Evolutionary conservation across 2,113 vertebrate genomes (phyloP).

Genomic region (Rhombomys opimus): DNA sequence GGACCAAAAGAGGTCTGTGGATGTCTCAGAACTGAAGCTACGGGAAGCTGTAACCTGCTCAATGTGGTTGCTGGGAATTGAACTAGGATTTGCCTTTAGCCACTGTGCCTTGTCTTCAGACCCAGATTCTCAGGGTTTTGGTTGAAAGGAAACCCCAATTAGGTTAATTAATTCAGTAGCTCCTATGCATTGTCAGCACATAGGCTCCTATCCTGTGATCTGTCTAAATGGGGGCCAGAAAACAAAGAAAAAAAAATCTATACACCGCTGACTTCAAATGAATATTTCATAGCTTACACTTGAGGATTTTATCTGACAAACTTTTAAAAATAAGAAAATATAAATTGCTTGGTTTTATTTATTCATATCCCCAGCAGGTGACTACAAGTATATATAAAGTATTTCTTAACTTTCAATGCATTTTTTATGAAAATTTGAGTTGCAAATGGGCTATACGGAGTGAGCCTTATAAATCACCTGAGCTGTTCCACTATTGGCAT

Average conservation of each 20-base stretch:
- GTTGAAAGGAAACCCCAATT: background rate
- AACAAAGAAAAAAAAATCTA: background rate
- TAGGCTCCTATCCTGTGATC: background rate
- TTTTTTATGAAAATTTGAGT: constrained; percentile 72
- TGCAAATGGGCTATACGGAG: constrained; percentile 57
- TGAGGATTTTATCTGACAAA: constrained; percentile 17
- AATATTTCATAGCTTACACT: background rate
- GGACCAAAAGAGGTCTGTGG: background rate
- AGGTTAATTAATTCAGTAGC: background rate
- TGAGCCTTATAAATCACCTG: constrained; percentile 82
- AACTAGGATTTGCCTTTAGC: background rate
- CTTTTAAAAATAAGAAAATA: background rate
- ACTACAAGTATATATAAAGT: constrained; percentile 8
- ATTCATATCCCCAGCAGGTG: constrained; percentile 32
- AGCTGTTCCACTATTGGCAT: constrained; percentile 69
- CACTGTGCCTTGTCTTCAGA: background rate
- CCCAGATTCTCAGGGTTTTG: background rate
- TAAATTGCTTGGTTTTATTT: constrained; percentile 51
- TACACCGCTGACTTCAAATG: background rate
- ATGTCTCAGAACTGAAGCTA: background rate
- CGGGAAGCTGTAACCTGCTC: background rate
- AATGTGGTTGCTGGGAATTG: background rate
- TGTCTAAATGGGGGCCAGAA: background rate
- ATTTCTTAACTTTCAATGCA: background rate
- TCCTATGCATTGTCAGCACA: background rate